Percentiles rank a stretch among this genome's conserved stretches.
Conservation (phyloP, 2,888 invertebrate species). For the Apotomis betuletana region DNA sequence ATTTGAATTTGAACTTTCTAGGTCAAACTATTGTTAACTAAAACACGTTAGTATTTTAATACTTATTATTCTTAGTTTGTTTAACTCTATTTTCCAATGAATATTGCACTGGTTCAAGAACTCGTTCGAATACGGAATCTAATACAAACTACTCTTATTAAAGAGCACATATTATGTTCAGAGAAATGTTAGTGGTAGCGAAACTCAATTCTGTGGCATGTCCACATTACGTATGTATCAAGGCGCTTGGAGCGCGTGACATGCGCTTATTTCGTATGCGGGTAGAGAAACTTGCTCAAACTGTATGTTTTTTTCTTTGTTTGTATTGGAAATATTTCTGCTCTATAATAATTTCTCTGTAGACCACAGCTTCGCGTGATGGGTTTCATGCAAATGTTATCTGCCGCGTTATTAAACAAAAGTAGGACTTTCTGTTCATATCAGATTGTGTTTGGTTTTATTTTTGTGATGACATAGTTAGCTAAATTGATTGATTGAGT, state of each 20-base stretch:
- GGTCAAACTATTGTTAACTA: too few species aligned
- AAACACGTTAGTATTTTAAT: not conserved
- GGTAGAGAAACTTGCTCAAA: conserved; percentile 50
- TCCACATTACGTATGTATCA: conserved; percentile 51
- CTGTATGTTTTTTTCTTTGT: conserved; percentile 49
- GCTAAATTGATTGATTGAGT: not conserved
- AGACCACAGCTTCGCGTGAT: conserved; percentile 38
- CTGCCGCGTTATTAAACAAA: conserved; percentile 31
- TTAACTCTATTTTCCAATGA: conserved; percentile 9
- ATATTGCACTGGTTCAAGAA: conserved; percentile 6
- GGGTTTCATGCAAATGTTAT: conserved; percentile 39
- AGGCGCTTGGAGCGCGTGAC: conserved; percentile 47
- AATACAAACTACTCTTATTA: conserved; percentile 39
- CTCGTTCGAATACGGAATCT: conserved; percentile 27
- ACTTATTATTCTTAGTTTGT: not conserved
- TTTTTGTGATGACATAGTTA: conserved; percentile 1
- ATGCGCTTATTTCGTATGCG: conserved; percentile 51
- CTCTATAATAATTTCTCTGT: conserved; percentile 42
- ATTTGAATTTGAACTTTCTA: too few species aligned
- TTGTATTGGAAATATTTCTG: conserved; percentile 49
- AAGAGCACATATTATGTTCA: conserved; percentile 42
- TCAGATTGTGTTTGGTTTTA: conserved; percentile 20
- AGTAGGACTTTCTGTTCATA: conserved; percentile 9
- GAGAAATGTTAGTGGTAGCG: conserved; percentile 46
- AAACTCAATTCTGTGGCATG: conserved; percentile 45